A percentile compares a stretch with the other conserved stretches of the same genome.
Evolutionary conservation across 2,797 vertebrate genomes (phyloP).

Genomic region (Centroberyx gerrardi): DNA sequence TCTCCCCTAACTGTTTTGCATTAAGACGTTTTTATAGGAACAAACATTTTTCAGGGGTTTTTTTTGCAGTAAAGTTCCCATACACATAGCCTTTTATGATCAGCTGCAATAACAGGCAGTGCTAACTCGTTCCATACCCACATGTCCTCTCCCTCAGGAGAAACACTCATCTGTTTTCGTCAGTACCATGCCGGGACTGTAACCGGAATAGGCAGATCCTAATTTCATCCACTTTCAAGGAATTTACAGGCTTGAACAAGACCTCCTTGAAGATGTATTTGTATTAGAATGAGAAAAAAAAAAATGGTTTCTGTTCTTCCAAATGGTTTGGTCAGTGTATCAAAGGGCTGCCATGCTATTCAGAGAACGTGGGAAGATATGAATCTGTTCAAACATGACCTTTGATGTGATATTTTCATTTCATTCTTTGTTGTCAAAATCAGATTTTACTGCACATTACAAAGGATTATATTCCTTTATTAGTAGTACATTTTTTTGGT

Average conservation of each 20-base stretch:
- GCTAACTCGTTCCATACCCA: constrained; percentile 82
- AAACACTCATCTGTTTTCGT: constrained; percentile 82
- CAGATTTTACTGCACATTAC: constrained; percentile 40
- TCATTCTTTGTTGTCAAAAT: constrained; percentile 36
- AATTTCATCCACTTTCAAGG: constrained; percentile 80
- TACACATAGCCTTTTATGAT: constrained; percentile 79
- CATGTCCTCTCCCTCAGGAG: constrained; percentile 75
- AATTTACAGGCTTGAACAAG: constrained; percentile 78
- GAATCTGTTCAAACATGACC: constrained; percentile 57
- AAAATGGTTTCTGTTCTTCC: constrained; percentile 50
- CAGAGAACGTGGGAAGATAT: constrained; percentile 48
- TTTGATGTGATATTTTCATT: constrained; percentile 57
- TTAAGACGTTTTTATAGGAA: constrained; percentile 74
- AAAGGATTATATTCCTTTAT: constrained; percentile 36
- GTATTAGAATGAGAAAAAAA: constrained; percentile 46
- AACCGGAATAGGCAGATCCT: constrained; percentile 76
- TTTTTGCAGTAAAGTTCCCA: constrained; percentile 78
- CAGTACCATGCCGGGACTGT: constrained; percentile 79
- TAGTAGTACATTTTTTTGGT: constrained; percentile 7
- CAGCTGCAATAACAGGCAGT: constrained; percentile 84
- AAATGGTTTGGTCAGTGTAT: constrained; percentile 48
- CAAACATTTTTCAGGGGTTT: constrained; percentile 65
- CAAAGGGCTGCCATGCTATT: constrained; percentile 55
- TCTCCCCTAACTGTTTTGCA: constrained; percentile 66
- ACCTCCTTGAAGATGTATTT: constrained; percentile 79